Evolutionary conservation across 2,888 invertebrate genomes (phyloP).

Genomic region (Gastrophysa polygoni): DNA sequence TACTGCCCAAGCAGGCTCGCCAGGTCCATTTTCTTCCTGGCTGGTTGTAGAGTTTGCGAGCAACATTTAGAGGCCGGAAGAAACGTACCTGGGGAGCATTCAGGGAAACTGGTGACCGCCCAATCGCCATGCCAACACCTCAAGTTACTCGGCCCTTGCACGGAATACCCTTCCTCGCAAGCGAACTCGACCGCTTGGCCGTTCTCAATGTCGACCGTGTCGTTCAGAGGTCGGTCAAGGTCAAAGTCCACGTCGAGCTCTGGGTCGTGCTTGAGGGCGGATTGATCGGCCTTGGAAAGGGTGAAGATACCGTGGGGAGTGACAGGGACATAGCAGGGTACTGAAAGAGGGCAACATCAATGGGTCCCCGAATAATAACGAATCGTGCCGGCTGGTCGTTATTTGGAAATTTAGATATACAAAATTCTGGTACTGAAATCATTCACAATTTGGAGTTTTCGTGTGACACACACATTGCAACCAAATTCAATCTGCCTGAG

Average conservation of each 20-base stretch:
- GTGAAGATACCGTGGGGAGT: slow-evolving; percentile 73
- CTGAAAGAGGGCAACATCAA: slow-evolving; percentile 55
- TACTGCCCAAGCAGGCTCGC: too few species aligned
- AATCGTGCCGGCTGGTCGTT: neutral
- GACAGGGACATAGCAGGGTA: slow-evolving; percentile 73
- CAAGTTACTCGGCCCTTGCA: slow-evolving; percentile 73
- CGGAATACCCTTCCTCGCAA: slow-evolving; percentile 75
- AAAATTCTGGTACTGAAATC: too few species aligned
- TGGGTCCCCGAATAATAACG: slow-evolving; percentile 3
- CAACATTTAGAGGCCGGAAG: neutral
- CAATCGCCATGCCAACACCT: slow-evolving; percentile 83
- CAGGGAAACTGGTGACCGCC: slow-evolving; percentile 77
- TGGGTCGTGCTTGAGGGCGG: slow-evolving; percentile 40
- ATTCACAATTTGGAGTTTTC: too few species aligned
- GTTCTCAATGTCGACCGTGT: slow-evolving; percentile 67
- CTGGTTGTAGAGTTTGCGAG: too few species aligned
- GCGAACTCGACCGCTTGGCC: slow-evolving; percentile 77
- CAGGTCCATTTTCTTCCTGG: too few species aligned
- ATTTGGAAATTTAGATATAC: too few species aligned
- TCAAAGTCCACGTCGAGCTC: slow-evolving; percentile 45
- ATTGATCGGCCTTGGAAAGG: slow-evolving; percentile 58
- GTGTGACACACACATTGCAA: too few species aligned
- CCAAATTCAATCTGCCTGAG: too few species aligned
- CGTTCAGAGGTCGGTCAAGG: slow-evolving; percentile 64
- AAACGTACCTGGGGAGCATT: slow-evolving; percentile 72